Evolutionary conservation across 2,797 vertebrate genomes (phyloP).

Genomic region (Gymnothorax javanicus): DNA sequence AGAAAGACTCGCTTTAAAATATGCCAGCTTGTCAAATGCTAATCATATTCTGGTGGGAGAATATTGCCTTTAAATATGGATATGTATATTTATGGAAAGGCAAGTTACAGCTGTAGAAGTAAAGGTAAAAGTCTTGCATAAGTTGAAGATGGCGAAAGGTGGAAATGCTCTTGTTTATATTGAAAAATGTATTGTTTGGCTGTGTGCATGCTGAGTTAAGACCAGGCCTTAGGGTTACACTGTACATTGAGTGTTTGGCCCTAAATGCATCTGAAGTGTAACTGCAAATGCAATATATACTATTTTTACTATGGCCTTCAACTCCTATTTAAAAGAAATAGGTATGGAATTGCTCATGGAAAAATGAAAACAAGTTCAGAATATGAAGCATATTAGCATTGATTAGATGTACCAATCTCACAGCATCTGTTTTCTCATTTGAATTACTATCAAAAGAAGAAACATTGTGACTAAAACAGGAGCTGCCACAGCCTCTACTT

Average conservation of each 20-base stretch:
- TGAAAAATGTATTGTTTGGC: background rate
- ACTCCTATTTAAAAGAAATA: background rate
- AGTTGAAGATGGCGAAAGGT: background rate
- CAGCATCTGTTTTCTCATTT: background rate
- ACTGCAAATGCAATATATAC: background rate
- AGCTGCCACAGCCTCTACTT: background rate
- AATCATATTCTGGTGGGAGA: background rate
- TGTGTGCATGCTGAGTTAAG: background rate
- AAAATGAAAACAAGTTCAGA: background rate
- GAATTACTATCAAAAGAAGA: background rate
- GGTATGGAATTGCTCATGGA: background rate
- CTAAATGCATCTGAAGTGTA: background rate
- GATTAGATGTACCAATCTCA: background rate
- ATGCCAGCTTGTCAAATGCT: background rate
- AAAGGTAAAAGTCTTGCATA: background rate
- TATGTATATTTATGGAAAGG: background rate
- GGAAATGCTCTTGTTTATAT: background rate
- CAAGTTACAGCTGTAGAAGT: background rate
- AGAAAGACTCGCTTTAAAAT: background rate
- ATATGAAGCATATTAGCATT: background rate
- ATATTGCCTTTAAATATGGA: conserved; percentile 17
- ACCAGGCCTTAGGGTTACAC: background rate
- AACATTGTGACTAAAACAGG: background rate
- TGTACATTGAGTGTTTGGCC: background rate
- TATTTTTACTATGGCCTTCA: conserved; percentile 4